Conservation (phyloP, 2,797 vertebrate genomes). For the Tadarida brasiliensis region DNA sequence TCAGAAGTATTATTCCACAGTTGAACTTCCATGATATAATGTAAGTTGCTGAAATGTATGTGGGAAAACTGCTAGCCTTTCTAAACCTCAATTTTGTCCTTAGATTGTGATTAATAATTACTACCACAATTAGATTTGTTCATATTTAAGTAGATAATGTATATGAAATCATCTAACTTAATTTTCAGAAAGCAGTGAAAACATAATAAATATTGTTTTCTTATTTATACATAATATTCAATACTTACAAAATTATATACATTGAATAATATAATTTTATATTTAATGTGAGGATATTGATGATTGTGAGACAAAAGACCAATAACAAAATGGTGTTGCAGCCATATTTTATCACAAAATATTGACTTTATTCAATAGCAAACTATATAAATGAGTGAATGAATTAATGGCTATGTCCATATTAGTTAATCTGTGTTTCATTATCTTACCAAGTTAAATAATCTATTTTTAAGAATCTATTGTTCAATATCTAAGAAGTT, state of each 20-base stretch:
- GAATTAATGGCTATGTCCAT: neutral
- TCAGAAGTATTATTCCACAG: neutral
- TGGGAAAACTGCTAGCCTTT: neutral
- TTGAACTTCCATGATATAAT: neutral
- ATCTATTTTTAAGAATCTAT: neutral
- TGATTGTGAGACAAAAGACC: neutral
- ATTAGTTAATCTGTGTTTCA: neutral
- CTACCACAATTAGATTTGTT: neutral
- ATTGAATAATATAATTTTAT: neutral
- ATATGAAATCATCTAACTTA: neutral
- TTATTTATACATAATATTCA: slow-evolving; percentile 1
- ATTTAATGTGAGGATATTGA: neutral
- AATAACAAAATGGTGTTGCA: neutral
- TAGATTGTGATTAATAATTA: neutral
- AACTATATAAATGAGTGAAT: neutral
- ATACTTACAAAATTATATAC: neutral
- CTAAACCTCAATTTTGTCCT: neutral
- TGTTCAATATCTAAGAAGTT: neutral
- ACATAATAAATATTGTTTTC: neutral
- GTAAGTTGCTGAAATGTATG: neutral
- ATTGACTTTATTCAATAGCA: neutral
- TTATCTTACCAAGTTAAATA: neutral
- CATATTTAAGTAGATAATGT: neutral
- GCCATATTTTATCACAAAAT: slow-evolving; percentile 4
- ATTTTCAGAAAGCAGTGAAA: neutral